Base-by-base conservation (phyloP, 2,113 vertebrate species). In the Pomatostomus ruficeps region DNA sequence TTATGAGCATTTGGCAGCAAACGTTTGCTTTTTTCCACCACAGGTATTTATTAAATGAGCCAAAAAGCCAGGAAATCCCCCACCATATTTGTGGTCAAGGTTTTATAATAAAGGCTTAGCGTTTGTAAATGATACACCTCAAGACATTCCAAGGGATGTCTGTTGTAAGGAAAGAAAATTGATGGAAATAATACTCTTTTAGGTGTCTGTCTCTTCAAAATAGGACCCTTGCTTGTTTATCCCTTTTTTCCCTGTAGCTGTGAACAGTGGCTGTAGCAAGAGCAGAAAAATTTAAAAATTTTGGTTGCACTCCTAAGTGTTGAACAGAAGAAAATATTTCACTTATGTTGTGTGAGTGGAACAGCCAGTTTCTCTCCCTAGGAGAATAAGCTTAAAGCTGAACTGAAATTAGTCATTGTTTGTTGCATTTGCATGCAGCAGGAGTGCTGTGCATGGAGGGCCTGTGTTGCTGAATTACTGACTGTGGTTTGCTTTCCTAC, bases 391-490 rank as follows among this genome's bases (percentile, higher is more conserved):
- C 67, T 84, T 78, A 89, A 95, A 94, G 68, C 79, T 74, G 75
- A 93, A 73, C 89, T 54, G 90, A 92, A 96, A 97, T 92, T 96
- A 88, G 80, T 88, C 73, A 75, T 38, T 94, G 91, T 88, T 94
- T 36, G 28, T 52, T 77, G 67, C 85, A 88, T 95, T 95, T 96
- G 81, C 92, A 93, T 97, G 89, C 94, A 79, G 72, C 73, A 78
- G 77, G 68, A 89, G 82, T 66, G 88, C 45, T 89, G 76, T 87
- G 65, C 13, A 7, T 13, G 14, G 38, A 80, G 49, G 65, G 43
- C 63, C 81, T 24, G 77, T 12, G 5, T 4, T 88, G 91, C 82
- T 91, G 93, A 92, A 92, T 88, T 89, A 85, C 78, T 68, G 84
- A 55, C 52, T 83, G 84, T 45, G 57, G 26, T 72, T 90, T 95